Evolutionary conservation across 1,140 invertebrate species (phyloP), one percentile per base, ranked within the genome.

Genomic region (Gryllus bimaculatus): DNA sequence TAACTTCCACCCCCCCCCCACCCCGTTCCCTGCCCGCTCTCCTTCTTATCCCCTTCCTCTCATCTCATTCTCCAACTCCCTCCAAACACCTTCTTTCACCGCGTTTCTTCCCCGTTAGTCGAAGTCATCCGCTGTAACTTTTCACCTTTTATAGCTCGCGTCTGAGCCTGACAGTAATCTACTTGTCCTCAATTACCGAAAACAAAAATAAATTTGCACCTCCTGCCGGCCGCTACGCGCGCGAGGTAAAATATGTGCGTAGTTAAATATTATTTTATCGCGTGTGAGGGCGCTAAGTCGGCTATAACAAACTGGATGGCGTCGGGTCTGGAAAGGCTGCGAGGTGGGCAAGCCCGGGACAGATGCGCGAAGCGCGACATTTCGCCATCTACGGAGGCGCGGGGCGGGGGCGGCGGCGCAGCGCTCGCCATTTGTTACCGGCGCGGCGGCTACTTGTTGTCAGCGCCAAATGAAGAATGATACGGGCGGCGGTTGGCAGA

Each of bases 191-290:
- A 66, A 66, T 66, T 66, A 66, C 54, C 54, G 54, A 66, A 66
- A 66, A 66, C 54, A 66, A 66, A 66, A 66, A 66, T 66, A 66
- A 66, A 66, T 66, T 66, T 18, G 54, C 54, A 66, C 54, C 54
- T 66, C 54, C 54, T 66, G 54, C 54, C 10, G 54, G 10, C 18
- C 54, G 54, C 54, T 66, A 66, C 10, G 2, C 10, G 10, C 54
- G 54, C 54, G 54, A 18, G 18, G 54, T 66, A 66, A 66, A 66
- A 66, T 66, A 66, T 66, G 54, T 66, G 54, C 54, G 54, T 66
- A 66, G 54, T 66, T 66, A 66, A n/a, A 66, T 66, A 66, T n/a
- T 66, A 66, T 66, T 66, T 66, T 66, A 66, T 66, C 54, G 54
- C 54, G 54, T n/a, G 54, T 7, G 54, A 13, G 10, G 54, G 18